These are phyloP conservation scores for Lypha dubia DNA, from an alignment of 2,888 invertebrate genomes.

Conservation along the genomic window DNA sequence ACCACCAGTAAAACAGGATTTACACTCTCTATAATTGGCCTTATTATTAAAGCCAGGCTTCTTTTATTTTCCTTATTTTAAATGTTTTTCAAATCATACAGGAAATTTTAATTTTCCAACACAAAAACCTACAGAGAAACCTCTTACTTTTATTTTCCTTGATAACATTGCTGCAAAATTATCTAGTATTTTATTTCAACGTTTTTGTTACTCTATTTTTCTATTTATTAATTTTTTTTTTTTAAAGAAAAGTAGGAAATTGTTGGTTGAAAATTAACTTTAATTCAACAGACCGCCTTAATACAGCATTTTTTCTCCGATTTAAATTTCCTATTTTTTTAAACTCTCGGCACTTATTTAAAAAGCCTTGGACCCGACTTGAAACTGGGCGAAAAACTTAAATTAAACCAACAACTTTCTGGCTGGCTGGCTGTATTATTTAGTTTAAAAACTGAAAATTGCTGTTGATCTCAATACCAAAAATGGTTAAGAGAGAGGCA, in stretches of 20 bases:
- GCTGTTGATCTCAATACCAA: constrained; percentile 68
- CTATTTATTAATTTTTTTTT: too few species aligned
- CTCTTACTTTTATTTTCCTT: constrained; percentile 59
- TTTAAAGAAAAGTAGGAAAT: constrained; percentile 58
- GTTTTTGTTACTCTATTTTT: too few species aligned
- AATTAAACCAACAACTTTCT: constrained; percentile 21
- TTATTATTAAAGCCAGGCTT: background rate
- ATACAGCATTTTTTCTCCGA: constrained; percentile 3
- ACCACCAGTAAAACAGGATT: too few species aligned
- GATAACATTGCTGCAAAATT: background rate
- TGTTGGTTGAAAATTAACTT: constrained; percentile 44
- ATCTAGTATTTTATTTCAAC: background rate
- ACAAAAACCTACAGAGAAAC: constrained; percentile 18
- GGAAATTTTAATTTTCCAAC: constrained; percentile 45
- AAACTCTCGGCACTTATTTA: constrained; percentile 39
- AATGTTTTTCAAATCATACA: background rate
- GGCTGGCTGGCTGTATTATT: constrained; percentile 23
- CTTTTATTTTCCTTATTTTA: background rate
- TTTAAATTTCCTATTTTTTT: constrained; percentile 32
- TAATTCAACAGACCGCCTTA: constrained; percentile 59
- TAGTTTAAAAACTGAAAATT: constrained; percentile 43
- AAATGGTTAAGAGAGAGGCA: constrained; percentile 36
- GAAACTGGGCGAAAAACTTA: constrained; percentile 14
- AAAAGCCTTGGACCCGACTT: constrained; percentile 55
- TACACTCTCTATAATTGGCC: background rate